These are phyloP conservation scores for Strongylocentrotus purpuratus DNA, from an alignment of 35 echinoderm and acorn worm species.

Conservation along the genomic window DNA sequence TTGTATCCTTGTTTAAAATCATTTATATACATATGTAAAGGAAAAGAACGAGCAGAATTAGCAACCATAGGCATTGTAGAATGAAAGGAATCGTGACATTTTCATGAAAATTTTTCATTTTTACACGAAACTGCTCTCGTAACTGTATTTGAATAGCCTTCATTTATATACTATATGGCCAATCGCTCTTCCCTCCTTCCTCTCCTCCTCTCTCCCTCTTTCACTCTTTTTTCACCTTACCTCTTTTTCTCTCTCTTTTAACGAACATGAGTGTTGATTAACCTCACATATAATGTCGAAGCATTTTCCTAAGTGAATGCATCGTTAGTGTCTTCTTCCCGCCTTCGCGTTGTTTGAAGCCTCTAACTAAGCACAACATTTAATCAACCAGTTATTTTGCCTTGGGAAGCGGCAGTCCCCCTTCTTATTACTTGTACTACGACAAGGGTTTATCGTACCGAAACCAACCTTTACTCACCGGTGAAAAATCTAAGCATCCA, in stretches of 20 bases:
- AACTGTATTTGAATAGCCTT: too few species aligned
- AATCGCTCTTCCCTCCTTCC: too few species aligned
- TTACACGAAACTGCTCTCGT: too few species aligned
- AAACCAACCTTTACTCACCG: not conserved
- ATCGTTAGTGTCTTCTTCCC: not conserved
- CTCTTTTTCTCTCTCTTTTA: not conserved
- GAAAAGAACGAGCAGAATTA: too few species aligned
- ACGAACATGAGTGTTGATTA: not conserved
- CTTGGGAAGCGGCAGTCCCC: not conserved
- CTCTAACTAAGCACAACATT: not conserved
- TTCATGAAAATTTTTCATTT: too few species aligned
- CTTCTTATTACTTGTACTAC: not conserved
- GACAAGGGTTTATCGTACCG: not conserved
- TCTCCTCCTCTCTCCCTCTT: too few species aligned
- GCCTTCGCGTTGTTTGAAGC: not conserved
- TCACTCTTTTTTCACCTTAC: not conserved
- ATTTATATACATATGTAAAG: too few species aligned
- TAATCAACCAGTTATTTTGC: not conserved
- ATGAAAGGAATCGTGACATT: too few species aligned
- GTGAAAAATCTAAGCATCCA: not conserved
- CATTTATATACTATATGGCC: too few species aligned
- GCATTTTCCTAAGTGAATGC: not conserved
- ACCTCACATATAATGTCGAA: not conserved
- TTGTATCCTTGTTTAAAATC: too few species aligned
- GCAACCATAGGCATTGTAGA: too few species aligned